Conservation (phyloP, 2,113 vertebrate species). For the Drymodes brunneopygia region DNA sequence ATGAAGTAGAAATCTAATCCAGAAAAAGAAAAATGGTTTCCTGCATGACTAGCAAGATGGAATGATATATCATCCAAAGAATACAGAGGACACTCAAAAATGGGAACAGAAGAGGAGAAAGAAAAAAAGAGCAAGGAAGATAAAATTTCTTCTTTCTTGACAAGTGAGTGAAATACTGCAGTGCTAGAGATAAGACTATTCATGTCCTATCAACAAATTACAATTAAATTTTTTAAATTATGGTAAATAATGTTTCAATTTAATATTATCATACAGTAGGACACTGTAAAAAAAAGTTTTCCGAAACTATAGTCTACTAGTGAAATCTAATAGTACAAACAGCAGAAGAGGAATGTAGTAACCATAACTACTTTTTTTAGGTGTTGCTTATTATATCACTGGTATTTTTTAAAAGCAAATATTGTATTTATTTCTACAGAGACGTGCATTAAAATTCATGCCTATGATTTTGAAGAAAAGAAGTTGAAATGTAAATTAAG, state of each 20-base stretch:
- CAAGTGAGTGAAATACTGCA: background rate
- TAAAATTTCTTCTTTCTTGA: background rate
- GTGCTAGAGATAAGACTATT: background rate
- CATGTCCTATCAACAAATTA: background rate
- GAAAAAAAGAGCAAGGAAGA: background rate
- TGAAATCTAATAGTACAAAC: background rate
- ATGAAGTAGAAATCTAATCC: background rate
- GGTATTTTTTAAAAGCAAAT: background rate
- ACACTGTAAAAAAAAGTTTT: background rate
- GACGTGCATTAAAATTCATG: background rate
- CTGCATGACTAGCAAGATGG: background rate
- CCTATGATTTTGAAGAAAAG: background rate
- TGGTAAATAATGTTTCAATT: background rate
- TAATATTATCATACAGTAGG: background rate
- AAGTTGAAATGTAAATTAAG: background rate
- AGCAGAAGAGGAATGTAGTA: background rate
- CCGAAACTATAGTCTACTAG: background rate
- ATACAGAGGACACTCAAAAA: background rate
- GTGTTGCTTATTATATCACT: background rate
- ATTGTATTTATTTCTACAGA: background rate
- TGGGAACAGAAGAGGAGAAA: background rate
- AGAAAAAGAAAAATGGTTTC: background rate
- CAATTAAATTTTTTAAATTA: background rate
- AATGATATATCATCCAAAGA: background rate
- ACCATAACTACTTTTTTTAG: background rate